A percentile compares a stretch with the other conserved stretches of the same genome.
Conservation (phyloP, 2,797 vertebrate genomes). For the Myripristis jacobus region DNA sequence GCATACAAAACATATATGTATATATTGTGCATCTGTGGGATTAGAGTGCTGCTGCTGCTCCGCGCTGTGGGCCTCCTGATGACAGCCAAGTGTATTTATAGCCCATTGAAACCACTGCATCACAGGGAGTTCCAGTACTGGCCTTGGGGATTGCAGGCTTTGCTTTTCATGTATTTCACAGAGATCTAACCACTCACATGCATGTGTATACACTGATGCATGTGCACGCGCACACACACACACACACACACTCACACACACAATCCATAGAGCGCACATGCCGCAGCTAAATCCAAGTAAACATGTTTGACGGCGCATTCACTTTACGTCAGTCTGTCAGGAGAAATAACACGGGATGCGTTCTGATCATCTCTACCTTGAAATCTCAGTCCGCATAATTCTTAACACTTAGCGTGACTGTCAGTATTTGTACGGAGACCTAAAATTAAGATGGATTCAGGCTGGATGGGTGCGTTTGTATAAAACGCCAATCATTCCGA, state of each 20-base stretch:
- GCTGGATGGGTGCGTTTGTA: conserved; percentile 40
- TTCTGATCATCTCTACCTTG: conserved; percentile 66
- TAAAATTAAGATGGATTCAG: conserved; percentile 58
- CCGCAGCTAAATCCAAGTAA: conserved; percentile 63
- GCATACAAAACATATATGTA: background rate
- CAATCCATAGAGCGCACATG: conserved; percentile 47
- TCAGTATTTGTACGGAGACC: conserved; percentile 40
- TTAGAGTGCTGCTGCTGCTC: conserved; percentile 55
- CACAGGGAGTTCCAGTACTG: conserved; percentile 73
- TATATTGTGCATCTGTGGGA: conserved; percentile 55
- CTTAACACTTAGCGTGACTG: conserved; percentile 52
- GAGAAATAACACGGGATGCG: conserved; percentile 63
- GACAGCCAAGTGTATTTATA: conserved; percentile 78
- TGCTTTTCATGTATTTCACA: conserved; percentile 76
- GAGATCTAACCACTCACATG: conserved; percentile 41
- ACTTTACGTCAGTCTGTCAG: conserved; percentile 68
- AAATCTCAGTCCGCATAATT: conserved; percentile 63
- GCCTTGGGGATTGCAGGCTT: conserved; percentile 64
- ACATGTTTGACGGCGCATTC: conserved; percentile 71
- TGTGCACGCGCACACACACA: background rate
- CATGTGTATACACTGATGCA: background rate
- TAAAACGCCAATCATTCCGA: conserved; percentile 41
- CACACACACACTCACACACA: background rate
- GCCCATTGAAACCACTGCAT: conserved; percentile 75
- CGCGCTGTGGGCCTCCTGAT: conserved; percentile 61